phyloP scores from a whole-genome alignment of 1,140 invertebrate species.

The Euwallacea fornicatus region DNA sequence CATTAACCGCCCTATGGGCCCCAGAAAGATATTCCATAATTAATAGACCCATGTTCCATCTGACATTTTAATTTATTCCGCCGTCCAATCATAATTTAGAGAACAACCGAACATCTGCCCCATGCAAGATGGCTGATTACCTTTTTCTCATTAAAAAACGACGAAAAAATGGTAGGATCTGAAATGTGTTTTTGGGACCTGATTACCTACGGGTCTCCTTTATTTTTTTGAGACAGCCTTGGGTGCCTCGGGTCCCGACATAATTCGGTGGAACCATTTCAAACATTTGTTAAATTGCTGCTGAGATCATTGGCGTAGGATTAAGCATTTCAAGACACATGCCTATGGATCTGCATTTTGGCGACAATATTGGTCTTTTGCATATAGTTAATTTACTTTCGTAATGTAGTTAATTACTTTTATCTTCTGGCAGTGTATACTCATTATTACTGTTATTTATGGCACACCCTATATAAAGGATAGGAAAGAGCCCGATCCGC shows the following conservation, averaged over 20 bases:
- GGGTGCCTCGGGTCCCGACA: slow-evolving; percentile 28
- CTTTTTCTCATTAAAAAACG: slow-evolving; percentile 32
- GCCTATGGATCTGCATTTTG: too few species aligned
- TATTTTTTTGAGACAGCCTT: slow-evolving; percentile 31
- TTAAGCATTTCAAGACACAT: too few species aligned
- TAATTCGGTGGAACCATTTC: slow-evolving; percentile 35
- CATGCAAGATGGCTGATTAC: slow-evolving; percentile 32
- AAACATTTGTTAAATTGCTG: slow-evolving; percentile 32
- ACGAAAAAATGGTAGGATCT: slow-evolving; percentile 27
- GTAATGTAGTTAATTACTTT: too few species aligned
- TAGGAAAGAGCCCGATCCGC: too few species aligned
- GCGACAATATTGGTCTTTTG: too few species aligned
- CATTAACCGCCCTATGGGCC: slow-evolving; percentile 13
- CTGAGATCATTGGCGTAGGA: slow-evolving; percentile 14
- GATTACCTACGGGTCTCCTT: slow-evolving; percentile 26
- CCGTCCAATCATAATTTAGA: slow-evolving; percentile 35
- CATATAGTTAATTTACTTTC: too few species aligned
- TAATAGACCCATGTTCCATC: slow-evolving; percentile 32
- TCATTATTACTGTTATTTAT: too few species aligned
- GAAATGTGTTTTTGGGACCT: slow-evolving; percentile 31
- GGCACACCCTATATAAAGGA: too few species aligned
- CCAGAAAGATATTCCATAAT: slow-evolving; percentile 20
- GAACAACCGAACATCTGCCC: slow-evolving; percentile 30
- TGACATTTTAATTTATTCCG: slow-evolving; percentile 35
- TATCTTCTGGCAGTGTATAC: too few species aligned